These are phyloP conservation scores for Aplysina aerophoba DNA, from an alignment of 37 sponge, comb jelly and placozoan species.

Conservation along the genomic window DNA sequence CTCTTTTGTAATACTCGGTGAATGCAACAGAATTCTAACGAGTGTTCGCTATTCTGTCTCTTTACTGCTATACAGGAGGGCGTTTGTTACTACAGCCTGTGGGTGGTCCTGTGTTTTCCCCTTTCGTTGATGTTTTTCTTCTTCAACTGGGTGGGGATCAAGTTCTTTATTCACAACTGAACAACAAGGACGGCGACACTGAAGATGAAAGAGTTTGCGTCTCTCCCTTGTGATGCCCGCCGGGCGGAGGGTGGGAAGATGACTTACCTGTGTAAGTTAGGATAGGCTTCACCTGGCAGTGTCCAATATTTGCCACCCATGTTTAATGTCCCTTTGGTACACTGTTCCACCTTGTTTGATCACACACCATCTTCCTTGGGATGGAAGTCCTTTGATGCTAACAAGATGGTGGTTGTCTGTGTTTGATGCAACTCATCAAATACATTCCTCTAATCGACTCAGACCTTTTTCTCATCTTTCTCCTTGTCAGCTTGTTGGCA, in stretches of 20 bases:
- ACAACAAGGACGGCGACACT: background rate
- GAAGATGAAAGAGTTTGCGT: background rate
- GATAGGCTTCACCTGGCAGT: background rate
- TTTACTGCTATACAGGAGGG: too few species aligned
- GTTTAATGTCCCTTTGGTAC: background rate
- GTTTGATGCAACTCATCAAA: slow-evolving; percentile 3
- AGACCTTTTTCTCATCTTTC: background rate
- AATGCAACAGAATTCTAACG: too few species aligned
- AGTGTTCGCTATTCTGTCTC: too few species aligned
- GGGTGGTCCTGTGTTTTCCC: slow-evolving; percentile 42
- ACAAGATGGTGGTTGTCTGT: background rate
- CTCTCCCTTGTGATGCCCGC: background rate
- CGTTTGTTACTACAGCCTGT: slow-evolving; percentile 72
- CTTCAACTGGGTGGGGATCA: slow-evolving; percentile 63
- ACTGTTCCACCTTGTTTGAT: background rate
- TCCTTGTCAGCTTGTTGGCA: background rate
- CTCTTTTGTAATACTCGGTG: background rate
- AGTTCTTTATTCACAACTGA: slow-evolving; percentile 80
- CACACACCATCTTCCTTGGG: background rate
- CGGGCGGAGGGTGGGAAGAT: background rate
- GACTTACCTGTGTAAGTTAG: background rate
- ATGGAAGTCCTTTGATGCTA: slow-evolving; percentile 25
- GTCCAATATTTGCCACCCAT: background rate
- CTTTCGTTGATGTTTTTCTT: slow-evolving; percentile 42
- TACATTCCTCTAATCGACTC: slow-evolving; percentile 14